These are phyloP conservation scores for Meloe dianella DNA, from an alignment of 2,888 invertebrate species.

Conservation along the genomic window DNA sequence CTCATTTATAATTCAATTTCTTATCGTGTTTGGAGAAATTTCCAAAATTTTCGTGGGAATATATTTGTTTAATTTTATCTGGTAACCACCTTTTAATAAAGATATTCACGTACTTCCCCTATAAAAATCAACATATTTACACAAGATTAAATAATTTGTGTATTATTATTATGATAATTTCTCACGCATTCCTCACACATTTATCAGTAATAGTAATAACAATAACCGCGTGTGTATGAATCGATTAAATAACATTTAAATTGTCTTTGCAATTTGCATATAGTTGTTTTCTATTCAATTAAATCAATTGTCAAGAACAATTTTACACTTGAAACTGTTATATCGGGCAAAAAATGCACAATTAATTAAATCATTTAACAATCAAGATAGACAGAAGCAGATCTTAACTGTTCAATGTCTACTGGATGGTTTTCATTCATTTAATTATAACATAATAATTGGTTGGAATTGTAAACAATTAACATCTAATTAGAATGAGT, in stretches of 20 bases:
- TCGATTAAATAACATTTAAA: constrained; percentile 30
- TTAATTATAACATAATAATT: background rate
- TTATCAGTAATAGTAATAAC: constrained; percentile 26
- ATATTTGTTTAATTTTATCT: background rate
- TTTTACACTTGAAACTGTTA: background rate
- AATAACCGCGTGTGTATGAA: constrained; percentile 12
- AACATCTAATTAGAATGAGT: constrained; percentile 2
- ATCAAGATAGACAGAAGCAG: background rate
- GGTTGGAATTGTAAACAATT: background rate
- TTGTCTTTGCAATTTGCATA: background rate
- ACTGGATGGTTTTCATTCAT: background rate
- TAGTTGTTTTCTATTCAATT: background rate
- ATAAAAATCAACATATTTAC: constrained; percentile 11
- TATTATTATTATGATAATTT: constrained; percentile 25
- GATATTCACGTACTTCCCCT: constrained; percentile 3
- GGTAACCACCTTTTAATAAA: background rate
- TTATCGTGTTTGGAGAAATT: background rate
- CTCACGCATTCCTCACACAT: constrained; percentile 31
- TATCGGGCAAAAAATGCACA: background rate
- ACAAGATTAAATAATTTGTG: background rate
- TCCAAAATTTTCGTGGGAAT: background rate
- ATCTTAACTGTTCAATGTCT: background rate
- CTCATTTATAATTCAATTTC: too few species aligned
- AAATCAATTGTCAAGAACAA: background rate
- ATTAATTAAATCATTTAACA: background rate